Evolutionary conservation across 2,113 vertebrate genomes (phyloP).

Genomic region (Gopherus evgoodei): DNA sequence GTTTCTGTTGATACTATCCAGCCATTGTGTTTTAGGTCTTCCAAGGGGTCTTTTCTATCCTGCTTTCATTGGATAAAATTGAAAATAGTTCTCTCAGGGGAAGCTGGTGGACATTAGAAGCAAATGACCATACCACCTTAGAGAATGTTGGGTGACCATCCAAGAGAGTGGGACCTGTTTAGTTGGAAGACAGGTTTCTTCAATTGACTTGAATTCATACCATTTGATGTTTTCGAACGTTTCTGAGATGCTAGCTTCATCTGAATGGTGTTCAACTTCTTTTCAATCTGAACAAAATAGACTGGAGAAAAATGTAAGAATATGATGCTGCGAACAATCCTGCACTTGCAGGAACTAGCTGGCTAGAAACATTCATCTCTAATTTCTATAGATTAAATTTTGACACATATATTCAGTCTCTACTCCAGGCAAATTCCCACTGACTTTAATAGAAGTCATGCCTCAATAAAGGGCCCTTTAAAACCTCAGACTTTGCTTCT

Average conservation of each 20-base stretch:
- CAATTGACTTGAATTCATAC: background rate
- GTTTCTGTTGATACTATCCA: background rate
- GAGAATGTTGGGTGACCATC: background rate
- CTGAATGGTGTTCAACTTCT: background rate
- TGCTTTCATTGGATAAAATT: background rate
- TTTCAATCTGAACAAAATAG: background rate
- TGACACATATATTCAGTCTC: background rate
- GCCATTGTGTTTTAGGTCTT: background rate
- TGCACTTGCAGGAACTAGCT: background rate
- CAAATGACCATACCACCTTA: background rate
- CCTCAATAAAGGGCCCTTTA: background rate
- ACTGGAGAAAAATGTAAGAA: background rate
- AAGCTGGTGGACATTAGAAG: background rate
- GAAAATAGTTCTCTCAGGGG: background rate
- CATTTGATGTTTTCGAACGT: background rate
- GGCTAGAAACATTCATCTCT: conserved; percentile 19
- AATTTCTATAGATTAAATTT: conserved; percentile 22
- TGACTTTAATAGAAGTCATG: background rate
- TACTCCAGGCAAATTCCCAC: conserved; percentile 26
- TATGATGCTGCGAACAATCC: background rate
- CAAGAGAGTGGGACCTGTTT: background rate
- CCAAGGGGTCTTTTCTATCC: background rate
- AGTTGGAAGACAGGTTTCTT: background rate
- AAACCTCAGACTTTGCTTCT: background rate
- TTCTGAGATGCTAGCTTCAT: background rate